phyloP scores from a whole-genome alignment of 2,888 invertebrate species.

The Chymomyza caudatula region DNA sequence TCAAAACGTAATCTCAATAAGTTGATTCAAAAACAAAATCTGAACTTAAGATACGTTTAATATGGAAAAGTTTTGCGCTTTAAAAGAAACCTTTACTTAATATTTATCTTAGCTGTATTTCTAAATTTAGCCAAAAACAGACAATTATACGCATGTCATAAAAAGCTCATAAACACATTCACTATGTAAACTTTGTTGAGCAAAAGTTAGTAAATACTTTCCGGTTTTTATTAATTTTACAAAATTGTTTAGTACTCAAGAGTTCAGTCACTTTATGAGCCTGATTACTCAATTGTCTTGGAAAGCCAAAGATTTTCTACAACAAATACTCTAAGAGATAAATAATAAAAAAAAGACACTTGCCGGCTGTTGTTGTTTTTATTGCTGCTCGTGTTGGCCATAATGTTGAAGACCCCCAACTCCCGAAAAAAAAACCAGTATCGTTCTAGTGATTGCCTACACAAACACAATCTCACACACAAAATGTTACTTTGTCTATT shows the following conservation, averaged over 20 bases:
- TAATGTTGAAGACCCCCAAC: conserved; percentile 45
- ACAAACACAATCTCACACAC: background rate
- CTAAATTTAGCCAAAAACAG: background rate
- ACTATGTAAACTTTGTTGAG: background rate
- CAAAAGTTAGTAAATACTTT: background rate
- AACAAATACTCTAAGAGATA: conserved; percentile 54
- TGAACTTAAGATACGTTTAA: too few species aligned
- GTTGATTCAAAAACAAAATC: too few species aligned
- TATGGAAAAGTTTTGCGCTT: too few species aligned
- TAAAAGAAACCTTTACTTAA: too few species aligned
- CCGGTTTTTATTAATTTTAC: background rate
- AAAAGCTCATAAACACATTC: background rate
- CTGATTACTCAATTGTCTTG: conserved; percentile 64
- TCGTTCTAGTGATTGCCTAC: conserved; percentile 38
- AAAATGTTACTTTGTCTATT: conserved; percentile 44
- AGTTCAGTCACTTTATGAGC: conserved; percentile 60
- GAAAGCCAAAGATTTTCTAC: conserved; percentile 39
- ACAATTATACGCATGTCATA: too few species aligned
- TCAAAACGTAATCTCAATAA: too few species aligned
- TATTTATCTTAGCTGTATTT: background rate
- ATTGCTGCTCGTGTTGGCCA: conserved; percentile 21
- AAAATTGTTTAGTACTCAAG: conserved; percentile 27
- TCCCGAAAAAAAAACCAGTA: conserved; percentile 45
- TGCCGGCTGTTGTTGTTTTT: conserved; percentile 41
- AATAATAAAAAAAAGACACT: conserved; percentile 42